Evolutionary conservation across 1,140 invertebrate species (phyloP).

Genomic region (Drosophila carrolli): DNA sequence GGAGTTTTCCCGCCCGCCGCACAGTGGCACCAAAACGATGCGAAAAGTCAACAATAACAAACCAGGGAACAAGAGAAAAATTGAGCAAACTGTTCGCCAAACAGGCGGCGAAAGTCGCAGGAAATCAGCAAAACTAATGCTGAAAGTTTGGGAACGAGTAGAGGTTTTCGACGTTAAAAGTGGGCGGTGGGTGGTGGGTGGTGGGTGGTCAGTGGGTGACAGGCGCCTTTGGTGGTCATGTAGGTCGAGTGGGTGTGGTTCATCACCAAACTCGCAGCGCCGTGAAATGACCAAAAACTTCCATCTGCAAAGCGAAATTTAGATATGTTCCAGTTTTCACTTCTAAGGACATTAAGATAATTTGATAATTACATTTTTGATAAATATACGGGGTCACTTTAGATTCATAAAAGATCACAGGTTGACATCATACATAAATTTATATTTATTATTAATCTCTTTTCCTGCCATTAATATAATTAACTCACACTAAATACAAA

Average conservation of each 20-base stretch:
- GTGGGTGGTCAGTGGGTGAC: constrained; percentile 6
- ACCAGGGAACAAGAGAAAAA: constrained; percentile 39
- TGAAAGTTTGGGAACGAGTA: constrained; percentile 38
- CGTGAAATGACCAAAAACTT: constrained; percentile 74
- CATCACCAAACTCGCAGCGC: constrained; percentile 52
- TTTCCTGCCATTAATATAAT: too few relatives aligned
- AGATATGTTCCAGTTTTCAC: constrained; percentile 24
- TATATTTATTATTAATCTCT: too few relatives aligned
- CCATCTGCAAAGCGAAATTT: constrained; percentile 54
- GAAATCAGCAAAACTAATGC: constrained; percentile 77
- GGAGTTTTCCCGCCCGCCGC: constrained; percentile 26
- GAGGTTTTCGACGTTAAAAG: not conserved
- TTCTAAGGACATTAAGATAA: not conserved
- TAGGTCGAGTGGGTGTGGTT: constrained; percentile 40
- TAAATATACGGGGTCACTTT: too few relatives aligned
- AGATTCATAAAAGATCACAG: too few relatives aligned
- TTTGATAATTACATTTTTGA: too few relatives aligned
- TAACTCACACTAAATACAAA: too few relatives aligned
- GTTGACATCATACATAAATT: too few relatives aligned
- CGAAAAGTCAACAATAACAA: constrained; percentile 61
- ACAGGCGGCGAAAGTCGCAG: constrained; percentile 48
- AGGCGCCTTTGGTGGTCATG: constrained; percentile 57
- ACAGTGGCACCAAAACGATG: constrained; percentile 49
- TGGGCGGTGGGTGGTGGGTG: constrained; percentile 2
- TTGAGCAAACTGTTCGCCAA: constrained; percentile 29